A percentile compares a stretch with the other conserved stretches of the same genome.
Evolutionary conservation across 2,888 invertebrate species (phyloP).

Genomic region (Drosophila tanythrix): DNA sequence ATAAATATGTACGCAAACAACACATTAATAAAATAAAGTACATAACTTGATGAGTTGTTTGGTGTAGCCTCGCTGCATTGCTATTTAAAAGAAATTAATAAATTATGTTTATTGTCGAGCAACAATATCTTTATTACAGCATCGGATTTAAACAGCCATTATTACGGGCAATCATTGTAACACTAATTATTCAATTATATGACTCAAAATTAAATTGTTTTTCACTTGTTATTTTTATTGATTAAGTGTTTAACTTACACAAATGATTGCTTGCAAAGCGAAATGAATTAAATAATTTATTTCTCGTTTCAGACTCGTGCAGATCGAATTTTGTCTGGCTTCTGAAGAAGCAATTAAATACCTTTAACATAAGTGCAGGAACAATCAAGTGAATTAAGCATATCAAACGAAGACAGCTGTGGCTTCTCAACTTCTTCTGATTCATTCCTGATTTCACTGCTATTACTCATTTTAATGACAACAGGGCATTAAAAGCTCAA

Average conservation of each 20-base stretch:
- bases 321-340: background rate
- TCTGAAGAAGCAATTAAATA: background rate
- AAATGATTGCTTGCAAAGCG: background rate
- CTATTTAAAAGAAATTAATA: background rate
- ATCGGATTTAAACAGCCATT: background rate
- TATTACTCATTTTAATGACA: background rate
- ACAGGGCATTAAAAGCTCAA: constrained; percentile 12
- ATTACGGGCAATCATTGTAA: background rate
- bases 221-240: background rate
- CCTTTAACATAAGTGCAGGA: background rate
- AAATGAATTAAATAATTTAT: background rate
- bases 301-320: background rate
- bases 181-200: background rate
- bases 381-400: background rate
- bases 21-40: constrained; percentile 18
- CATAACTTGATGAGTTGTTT: constrained; percentile 3
- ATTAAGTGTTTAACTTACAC: background rate
- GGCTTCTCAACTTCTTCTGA: background rate
- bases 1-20: constrained; percentile 25
- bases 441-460: background rate
- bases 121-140: background rate
- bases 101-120: background rate
- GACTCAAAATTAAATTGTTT: background rate
- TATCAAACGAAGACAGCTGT: background rate
- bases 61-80: background rate